phyloP scores from a whole-genome alignment of 1,140 invertebrate species.

The Berghia stephanieae region DNA sequence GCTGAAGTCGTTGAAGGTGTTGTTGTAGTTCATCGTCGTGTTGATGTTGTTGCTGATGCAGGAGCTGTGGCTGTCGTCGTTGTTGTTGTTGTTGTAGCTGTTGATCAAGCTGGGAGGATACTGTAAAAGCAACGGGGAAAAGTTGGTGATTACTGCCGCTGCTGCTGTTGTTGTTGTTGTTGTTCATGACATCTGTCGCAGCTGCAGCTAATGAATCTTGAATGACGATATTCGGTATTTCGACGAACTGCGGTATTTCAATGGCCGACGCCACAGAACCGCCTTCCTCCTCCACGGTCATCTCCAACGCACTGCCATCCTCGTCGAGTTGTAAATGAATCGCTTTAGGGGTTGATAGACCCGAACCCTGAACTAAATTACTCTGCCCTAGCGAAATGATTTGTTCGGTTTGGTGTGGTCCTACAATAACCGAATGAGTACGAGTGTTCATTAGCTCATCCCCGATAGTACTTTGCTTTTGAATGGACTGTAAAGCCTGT shows the following conservation, averaged over 20 bases:
- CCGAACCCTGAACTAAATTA: no score
- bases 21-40: neutral
- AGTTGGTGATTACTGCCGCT: no score
- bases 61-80: neutral
- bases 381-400: neutral
- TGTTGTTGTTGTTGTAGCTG: slow-evolving; percentile 1
- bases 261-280: neutral
- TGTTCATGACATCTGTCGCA: no score
- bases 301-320: neutral
- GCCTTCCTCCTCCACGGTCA: neutral
- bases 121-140: neutral
- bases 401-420: neutral
- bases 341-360: no score
- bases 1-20: no score
- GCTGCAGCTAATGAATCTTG: slow-evolving; percentile 18
- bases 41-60: neutral
- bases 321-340: no score
- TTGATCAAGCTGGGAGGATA: neutral
- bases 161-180: no score
- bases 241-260: slow-evolving; percentile 11
- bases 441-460: neutral
- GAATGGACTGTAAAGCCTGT: neutral
- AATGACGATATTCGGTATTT: slow-evolving; percentile 27
- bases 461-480: neutral
- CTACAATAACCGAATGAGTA: neutral